phyloP scores from a whole-genome alignment of 2,888 invertebrate genomes.

The Temnothorax unifasciatus region DNA sequence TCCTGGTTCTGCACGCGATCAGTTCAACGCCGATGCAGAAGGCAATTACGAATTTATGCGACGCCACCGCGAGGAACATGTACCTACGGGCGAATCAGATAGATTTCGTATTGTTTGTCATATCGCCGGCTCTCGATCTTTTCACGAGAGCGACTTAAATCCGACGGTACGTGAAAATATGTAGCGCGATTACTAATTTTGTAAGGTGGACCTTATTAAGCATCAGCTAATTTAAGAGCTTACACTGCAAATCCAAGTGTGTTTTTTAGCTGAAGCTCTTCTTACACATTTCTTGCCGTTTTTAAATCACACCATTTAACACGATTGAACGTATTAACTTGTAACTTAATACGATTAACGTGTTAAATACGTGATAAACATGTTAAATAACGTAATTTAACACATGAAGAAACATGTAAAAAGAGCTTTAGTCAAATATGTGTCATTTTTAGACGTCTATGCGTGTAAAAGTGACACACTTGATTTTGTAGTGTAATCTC shows the following conservation, averaged over 20 bases:
- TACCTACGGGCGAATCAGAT: conserved; percentile 87
- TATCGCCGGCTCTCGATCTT: neutral
- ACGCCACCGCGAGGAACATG: conserved; percentile 94
- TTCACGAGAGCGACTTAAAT: neutral
- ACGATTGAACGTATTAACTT: too few species aligned
- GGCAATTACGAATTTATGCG: conserved; percentile 95
- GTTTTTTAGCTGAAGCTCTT: too few species aligned
- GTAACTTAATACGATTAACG: too few species aligned
- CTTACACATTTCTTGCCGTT: too few species aligned
- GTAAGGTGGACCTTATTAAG: neutral
- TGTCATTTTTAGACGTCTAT: too few species aligned
- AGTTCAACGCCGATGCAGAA: conserved; percentile 96
- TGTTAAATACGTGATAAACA: too few species aligned
- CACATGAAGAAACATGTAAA: too few species aligned
- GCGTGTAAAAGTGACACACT: too few species aligned
- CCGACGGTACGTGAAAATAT: neutral
- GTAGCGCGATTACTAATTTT: neutral
- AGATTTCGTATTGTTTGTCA: conserved; percentile 61
- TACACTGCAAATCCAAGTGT: too few species aligned
- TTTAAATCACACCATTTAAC: too few species aligned
- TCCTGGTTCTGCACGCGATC: conserved; percentile 90
- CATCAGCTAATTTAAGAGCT: neutral
- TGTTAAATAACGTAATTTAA: too few species aligned
- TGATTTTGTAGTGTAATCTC: neutral
- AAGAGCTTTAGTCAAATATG: too few species aligned